Conservation (phyloP, 1,140 invertebrate species). For the Ostrea denselamellosa region DNA sequence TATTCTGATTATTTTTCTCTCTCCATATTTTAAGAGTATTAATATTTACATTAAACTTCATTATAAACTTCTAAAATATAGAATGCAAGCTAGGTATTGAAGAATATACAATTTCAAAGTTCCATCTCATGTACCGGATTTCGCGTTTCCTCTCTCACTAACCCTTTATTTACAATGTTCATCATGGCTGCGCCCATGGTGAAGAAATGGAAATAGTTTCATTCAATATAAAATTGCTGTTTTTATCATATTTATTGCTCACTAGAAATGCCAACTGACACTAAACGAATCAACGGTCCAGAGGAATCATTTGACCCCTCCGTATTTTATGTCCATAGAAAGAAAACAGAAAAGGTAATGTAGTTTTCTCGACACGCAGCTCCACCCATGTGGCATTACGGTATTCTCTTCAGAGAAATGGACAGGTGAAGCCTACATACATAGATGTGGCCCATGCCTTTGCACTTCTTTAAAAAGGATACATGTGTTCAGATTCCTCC, state of each 20-base stretch:
- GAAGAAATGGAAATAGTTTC: background rate
- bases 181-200: slow-evolving; percentile 21
- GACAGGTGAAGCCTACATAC: too few relatives aligned
- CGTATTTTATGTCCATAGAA: background rate
- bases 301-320: slow-evolving; percentile 62
- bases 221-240: background rate
- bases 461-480: too few relatives aligned
- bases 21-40: too few relatives aligned
- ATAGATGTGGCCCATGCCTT: too few relatives aligned
- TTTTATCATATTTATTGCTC: background rate
- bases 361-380: too few relatives aligned
- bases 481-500: too few relatives aligned
- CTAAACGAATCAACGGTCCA: slow-evolving; percentile 68
- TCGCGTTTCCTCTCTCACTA: background rate
- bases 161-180: background rate
- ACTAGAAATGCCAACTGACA: slow-evolving; percentile 65
- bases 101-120: too few relatives aligned
- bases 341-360: background rate
- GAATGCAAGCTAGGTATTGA: too few relatives aligned
- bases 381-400: background rate
- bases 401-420: too few relatives aligned
- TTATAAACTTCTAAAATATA: too few relatives aligned
- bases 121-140: background rate
- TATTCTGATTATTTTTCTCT: too few relatives aligned
- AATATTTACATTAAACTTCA: too few relatives aligned